Conservation (phyloP, 23 tunicate species). For the Ascidia mentula region DNA sequence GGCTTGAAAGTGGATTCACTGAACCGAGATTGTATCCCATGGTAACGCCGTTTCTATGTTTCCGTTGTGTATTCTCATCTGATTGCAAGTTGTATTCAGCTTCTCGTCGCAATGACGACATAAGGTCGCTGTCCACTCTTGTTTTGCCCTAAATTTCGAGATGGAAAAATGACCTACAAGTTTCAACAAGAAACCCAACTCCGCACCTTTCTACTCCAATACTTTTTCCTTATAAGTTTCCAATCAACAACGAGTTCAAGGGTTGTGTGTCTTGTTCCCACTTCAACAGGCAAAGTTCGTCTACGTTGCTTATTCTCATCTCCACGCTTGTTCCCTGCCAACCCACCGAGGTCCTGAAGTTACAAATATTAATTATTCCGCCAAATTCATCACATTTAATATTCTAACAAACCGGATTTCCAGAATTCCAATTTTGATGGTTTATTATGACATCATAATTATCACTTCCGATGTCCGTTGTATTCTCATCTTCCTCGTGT, state of each 20-base stretch:
- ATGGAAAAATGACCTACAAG: too few species aligned
- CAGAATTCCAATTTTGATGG: not conserved
- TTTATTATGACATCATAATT: not conserved
- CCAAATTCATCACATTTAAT: not conserved
- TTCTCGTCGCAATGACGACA: constrained; percentile 8
- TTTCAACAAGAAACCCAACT: too few species aligned
- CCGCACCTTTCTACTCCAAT: constrained; percentile 53
- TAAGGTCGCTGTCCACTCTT: not conserved
- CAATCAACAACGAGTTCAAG: constrained; percentile 66
- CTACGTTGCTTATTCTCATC: not conserved
- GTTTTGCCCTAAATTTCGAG: not conserved
- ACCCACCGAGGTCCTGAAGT: not conserved
- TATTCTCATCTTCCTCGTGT: constrained; percentile 21
- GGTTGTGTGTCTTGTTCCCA: constrained; percentile 18
- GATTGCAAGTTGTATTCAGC: constrained; percentile 2
- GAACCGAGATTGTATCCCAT: not conserved
- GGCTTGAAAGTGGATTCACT: not conserved
- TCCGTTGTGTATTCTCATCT: not conserved
- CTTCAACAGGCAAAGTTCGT: not conserved
- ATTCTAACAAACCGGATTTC: not conserved
- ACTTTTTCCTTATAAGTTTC: constrained; percentile 61
- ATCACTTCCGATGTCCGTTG: not conserved
- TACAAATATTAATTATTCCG: not conserved
- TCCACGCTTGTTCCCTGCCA: not conserved
- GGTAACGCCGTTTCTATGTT: not conserved